These are phyloP conservation scores for Allolobophora icterica DNA, from an alignment of 2,888 invertebrate species.

Conservation along the genomic window DNA sequence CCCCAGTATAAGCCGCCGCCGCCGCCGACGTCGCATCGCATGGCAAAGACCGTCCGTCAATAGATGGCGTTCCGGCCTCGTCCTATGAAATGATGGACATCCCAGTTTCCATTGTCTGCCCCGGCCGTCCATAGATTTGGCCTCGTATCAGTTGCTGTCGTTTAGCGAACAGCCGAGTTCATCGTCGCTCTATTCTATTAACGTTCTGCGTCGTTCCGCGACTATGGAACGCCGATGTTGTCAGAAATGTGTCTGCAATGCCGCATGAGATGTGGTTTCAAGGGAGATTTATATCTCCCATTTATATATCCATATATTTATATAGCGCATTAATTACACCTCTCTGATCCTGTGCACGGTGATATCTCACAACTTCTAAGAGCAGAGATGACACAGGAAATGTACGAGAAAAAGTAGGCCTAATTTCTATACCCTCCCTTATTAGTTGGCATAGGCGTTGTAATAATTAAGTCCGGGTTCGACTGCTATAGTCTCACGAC, in stretches of 20 bases:
- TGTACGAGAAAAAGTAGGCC: too few species aligned
- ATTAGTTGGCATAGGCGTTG: not conserved
- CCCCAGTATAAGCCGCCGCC: not conserved
- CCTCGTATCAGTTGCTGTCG: constrained; percentile 11
- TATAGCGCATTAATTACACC: too few species aligned
- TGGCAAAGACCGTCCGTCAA: not conserved
- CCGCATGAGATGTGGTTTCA: not conserved
- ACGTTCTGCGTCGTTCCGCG: not conserved
- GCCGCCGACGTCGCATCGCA: not conserved
- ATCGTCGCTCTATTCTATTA: not conserved
- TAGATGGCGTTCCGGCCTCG: not conserved
- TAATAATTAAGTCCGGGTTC: not conserved
- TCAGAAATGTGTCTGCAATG: not conserved
- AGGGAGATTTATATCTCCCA: too few species aligned
- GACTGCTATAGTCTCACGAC: too few species aligned
- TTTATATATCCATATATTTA: too few species aligned
- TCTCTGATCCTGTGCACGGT: too few species aligned
- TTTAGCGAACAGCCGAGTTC: constrained; percentile 6
- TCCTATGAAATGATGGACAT: not conserved
- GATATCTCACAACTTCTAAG: too few species aligned
- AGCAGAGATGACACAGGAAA: too few species aligned
- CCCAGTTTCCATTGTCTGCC: constrained; percentile 17
- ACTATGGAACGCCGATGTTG: not conserved
- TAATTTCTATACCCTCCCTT: too few species aligned
- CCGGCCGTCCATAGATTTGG: not conserved